Evolutionary conservation across 2,113 vertebrate genomes (phyloP).

Genomic region (Paedocypris sp.): DNA sequence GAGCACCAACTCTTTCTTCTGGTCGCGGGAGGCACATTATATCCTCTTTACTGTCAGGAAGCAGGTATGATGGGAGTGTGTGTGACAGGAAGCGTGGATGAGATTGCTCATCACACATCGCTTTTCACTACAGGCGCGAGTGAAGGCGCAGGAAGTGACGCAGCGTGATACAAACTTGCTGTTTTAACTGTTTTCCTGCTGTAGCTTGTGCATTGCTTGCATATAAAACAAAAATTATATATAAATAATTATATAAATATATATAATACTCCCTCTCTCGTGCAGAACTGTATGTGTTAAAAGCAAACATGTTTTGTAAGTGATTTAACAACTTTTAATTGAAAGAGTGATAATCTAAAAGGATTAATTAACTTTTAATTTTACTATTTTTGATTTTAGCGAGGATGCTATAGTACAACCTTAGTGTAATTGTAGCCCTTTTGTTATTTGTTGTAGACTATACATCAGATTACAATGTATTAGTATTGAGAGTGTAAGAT

Average conservation of each 20-base stretch:
- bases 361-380: too few species aligned
- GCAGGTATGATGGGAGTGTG: conserved; percentile 8
- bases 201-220: not conserved
- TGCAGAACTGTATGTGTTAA: too few species aligned
- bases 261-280: not conserved
- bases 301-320: too few species aligned
- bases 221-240: not conserved
- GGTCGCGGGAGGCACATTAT: not conserved
- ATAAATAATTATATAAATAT: not conserved
- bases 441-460: too few species aligned
- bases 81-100: conserved; percentile 4
- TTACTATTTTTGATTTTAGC: too few species aligned
- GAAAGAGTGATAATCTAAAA: too few species aligned
- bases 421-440: too few species aligned
- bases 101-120: conserved; percentile 9
- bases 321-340: too few species aligned
- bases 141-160: conserved; percentile 10
- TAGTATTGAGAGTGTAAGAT: too few species aligned
- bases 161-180: not conserved
- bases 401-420: too few species aligned
- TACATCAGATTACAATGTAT: too few species aligned
- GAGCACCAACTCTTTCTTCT: not conserved
- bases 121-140: conserved; percentile 5
- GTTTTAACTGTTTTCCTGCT: conserved; percentile 6
- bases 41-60: conserved; percentile 10